Percentiles rank a stretch among this genome's conserved stretches.
These are phyloP conservation scores for Merops nubicus DNA, from an alignment of 2,113 vertebrate species.

Conservation along the genomic window DNA sequence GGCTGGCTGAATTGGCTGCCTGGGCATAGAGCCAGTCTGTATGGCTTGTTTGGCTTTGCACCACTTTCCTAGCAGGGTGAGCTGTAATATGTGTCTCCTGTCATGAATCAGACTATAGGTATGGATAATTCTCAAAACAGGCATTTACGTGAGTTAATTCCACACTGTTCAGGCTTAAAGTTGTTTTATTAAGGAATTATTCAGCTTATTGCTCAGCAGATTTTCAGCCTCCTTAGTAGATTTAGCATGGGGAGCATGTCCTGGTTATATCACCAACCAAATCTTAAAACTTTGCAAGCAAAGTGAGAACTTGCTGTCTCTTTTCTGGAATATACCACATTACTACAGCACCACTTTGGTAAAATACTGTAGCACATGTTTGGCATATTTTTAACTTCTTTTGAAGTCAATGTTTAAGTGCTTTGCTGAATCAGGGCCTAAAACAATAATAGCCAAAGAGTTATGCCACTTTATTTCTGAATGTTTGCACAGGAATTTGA, in stretches of 20 bases:
- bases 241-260: background rate
- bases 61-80: background rate
- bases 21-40: slow-evolving; percentile 31
- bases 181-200: slow-evolving; percentile 28
- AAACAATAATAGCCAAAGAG: background rate
- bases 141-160: background rate
- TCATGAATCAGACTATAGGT: slow-evolving; percentile 2
- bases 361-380: background rate
- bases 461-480: slow-evolving; percentile 7
- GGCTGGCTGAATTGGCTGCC: slow-evolving; percentile 33
- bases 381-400: background rate
- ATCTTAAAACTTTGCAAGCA: background rate
- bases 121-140: slow-evolving; percentile 35
- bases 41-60: slow-evolving; percentile 35
- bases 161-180: background rate
- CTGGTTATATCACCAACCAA: background rate
- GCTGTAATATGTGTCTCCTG: slow-evolving; percentile 20
- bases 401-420: slow-evolving; percentile 34
- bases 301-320: background rate
- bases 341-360: background rate
- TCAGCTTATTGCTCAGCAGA: slow-evolving; percentile 37
- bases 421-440: slow-evolving; percentile 47
- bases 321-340: background rate
- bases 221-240: background rate
- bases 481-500: background rate